Conservation (phyloP, 2,888 invertebrate species). For the Seladonia tumulorum region DNA sequence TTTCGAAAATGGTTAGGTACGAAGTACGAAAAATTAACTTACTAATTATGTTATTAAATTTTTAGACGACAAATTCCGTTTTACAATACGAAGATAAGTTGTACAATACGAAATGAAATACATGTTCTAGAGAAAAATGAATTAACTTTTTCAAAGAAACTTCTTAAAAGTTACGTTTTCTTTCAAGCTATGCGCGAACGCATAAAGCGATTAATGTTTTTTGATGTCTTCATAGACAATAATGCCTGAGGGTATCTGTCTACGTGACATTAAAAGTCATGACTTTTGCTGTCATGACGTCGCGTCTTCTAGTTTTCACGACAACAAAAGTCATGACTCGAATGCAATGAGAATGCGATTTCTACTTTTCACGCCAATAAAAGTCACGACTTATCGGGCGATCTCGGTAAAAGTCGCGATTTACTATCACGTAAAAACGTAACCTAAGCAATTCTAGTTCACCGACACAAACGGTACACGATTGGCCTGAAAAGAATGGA, state of each 20-base stretch:
- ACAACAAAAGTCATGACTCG: slow-evolving; percentile 6
- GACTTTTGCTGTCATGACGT: slow-evolving; percentile 3
- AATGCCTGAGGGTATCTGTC: neutral
- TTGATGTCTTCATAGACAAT: neutral
- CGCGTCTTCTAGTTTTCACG: slow-evolving; percentile 13
- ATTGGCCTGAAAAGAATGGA: neutral
- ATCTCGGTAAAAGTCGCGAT: neutral
- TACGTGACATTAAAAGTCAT: neutral
- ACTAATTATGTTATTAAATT: too few relatives aligned
- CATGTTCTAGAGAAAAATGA: neutral
- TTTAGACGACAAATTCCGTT: too few relatives aligned
- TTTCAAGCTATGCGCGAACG: too few relatives aligned
- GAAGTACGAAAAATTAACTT: too few relatives aligned
- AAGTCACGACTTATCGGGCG: neutral
- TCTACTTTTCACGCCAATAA: slow-evolving; percentile 7
- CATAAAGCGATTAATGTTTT: neutral
- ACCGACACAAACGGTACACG: neutral
- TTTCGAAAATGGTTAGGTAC: too few relatives aligned
- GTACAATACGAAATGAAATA: neutral
- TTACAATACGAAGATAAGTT: too few relatives aligned
- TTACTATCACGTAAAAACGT: neutral
- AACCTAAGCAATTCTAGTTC: neutral
- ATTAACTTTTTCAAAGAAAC: neutral
- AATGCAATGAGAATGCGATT: slow-evolving; percentile 1
- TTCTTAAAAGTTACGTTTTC: neutral